A percentile compares a stretch with the other conserved stretches of the same genome.
Evolutionary conservation across 2,888 invertebrate genomes (phyloP).

Genomic region (Alviniconcha strummeri): DNA sequence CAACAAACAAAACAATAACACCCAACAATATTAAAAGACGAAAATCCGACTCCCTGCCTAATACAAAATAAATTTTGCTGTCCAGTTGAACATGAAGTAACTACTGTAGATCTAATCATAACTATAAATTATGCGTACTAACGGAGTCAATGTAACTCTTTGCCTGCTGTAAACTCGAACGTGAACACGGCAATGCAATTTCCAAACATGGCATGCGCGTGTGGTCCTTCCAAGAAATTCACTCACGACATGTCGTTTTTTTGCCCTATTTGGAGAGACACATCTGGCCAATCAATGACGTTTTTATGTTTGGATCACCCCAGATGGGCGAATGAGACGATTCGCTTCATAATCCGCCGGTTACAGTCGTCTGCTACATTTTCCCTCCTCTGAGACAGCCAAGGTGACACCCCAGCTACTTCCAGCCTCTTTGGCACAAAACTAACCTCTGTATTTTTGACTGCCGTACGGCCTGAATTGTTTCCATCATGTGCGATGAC

Average conservation of each 20-base stretch:
- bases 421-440: background rate
- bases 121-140: too few species aligned
- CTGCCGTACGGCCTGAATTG: background rate
- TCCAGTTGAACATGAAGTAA: too few species aligned
- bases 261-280: conserved; percentile 17
- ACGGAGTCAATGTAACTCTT: too few species aligned
- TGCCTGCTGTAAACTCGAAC: too few species aligned
- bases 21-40: background rate
- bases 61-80: too few species aligned
- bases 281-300: background rate
- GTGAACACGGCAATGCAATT: background rate
- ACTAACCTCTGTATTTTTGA: background rate
- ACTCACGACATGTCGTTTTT: conserved; percentile 9
- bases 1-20: background rate
- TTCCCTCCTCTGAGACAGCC: conserved; percentile 1
- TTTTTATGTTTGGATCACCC: background rate
- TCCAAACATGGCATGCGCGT: conserved; percentile 27
- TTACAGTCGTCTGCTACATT: conserved; percentile 28
- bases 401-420: background rate
- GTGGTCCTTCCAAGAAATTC: conserved; percentile 28
- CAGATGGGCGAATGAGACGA: conserved; percentile 5
- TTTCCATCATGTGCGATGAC: conserved; percentile 71
- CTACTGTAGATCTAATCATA: too few species aligned
- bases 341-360: conserved; percentile 2
- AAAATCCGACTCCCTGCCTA: too few species aligned